Evolutionary conservation across 2,888 invertebrate genomes (phyloP).

Genomic region (Heliconius sara): DNA sequence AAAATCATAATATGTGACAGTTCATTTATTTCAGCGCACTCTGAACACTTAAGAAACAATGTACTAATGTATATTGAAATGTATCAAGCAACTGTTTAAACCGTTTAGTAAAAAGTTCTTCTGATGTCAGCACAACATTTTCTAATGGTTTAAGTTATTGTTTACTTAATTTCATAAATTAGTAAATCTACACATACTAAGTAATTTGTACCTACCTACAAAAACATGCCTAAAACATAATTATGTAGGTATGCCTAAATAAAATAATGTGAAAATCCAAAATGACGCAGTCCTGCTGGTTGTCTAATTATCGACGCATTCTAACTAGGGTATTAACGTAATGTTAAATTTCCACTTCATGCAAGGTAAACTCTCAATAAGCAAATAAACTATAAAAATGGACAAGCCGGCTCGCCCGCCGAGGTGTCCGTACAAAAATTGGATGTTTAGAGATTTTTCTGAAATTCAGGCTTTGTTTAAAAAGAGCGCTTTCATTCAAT

Average conservation of each 20-base stretch:
- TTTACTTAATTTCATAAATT: neutral
- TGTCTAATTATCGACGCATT: neutral
- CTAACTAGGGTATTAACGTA: neutral
- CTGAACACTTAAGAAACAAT: slow-evolving; percentile 49
- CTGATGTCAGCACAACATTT: slow-evolving; percentile 28
- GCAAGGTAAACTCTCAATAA: neutral
- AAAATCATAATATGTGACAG: slow-evolving; percentile 83
- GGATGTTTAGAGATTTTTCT: too few relatives aligned
- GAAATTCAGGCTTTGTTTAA: too few relatives aligned
- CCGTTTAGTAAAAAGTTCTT: slow-evolving; percentile 1
- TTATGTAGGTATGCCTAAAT: too few relatives aligned
- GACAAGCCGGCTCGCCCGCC: too few relatives aligned
- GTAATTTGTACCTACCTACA: neutral
- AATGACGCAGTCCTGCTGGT: neutral
- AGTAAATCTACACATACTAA: neutral
- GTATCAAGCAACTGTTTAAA: neutral
- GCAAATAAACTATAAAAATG: neutral
- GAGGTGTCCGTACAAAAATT: too few relatives aligned
- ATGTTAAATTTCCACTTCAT: neutral
- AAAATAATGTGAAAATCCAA: neutral
- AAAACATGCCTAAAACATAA: too few relatives aligned
- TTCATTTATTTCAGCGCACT: slow-evolving; percentile 71
- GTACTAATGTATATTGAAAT: neutral
- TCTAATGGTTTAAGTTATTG: neutral
- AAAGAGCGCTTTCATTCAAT: too few relatives aligned